Evolutionary conservation across 1,140 invertebrate species (phyloP).

Genomic region (Ctenoplectra terminalis): DNA sequence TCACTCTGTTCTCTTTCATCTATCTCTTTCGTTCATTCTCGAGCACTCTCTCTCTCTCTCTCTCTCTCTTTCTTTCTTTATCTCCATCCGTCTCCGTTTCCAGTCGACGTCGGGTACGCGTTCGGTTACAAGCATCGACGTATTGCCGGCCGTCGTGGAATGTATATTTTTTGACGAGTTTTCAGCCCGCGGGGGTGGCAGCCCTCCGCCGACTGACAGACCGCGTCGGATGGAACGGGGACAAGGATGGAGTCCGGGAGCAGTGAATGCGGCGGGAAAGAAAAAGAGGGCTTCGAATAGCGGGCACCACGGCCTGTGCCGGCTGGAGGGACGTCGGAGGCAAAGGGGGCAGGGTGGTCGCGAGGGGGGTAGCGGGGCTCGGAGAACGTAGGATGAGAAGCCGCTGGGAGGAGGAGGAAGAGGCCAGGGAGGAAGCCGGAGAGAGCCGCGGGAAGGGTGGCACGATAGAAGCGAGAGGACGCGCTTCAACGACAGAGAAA

Average conservation of each 20-base stretch:
- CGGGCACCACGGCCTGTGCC: constrained; percentile 26
- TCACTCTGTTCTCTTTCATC: neutral
- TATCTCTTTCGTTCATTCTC: neutral
- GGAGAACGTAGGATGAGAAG: constrained; percentile 48
- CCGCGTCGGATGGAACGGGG: constrained; percentile 51
- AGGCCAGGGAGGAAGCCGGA: constrained; percentile 47
- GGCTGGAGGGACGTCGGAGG: constrained; percentile 21
- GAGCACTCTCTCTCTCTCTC: neutral
- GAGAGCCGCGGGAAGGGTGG: constrained; percentile 31
- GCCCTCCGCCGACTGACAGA: constrained; percentile 49
- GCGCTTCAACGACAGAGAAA: constrained; percentile 32
- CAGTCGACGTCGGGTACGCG: constrained; percentile 23
- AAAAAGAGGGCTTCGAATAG: constrained; percentile 69
- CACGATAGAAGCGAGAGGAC: constrained; percentile 14
- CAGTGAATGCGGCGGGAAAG: constrained; percentile 64
- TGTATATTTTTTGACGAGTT: constrained; percentile 72
- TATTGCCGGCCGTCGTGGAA: constrained; percentile 59
- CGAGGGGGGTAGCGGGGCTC: neutral
- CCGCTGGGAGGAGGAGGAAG: constrained; percentile 45
- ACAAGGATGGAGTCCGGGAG: constrained; percentile 54
- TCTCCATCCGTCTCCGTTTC: neutral
- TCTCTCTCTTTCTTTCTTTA: neutral
- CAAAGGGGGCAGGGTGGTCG: neutral
- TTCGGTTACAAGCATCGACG: constrained; percentile 54
- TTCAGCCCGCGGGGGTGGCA: constrained; percentile 50